These are phyloP conservation scores for Carassius auratus DNA, from an alignment of 2,113 vertebrate species.

Conservation along the genomic window DNA sequence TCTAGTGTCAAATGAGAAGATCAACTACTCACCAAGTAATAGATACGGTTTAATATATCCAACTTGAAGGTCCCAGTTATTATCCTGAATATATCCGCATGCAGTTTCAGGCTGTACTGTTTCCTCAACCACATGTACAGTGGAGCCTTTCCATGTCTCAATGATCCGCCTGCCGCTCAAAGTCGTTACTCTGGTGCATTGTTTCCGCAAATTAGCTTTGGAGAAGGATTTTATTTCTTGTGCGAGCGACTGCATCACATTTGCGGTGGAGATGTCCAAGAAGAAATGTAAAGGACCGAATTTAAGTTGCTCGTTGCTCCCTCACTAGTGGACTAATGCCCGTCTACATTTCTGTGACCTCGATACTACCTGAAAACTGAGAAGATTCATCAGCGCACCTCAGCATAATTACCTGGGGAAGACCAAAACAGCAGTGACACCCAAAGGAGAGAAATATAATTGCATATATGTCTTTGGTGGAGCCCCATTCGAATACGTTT, in stretches of 20 bases:
- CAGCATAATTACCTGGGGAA: constrained; percentile 28
- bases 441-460: constrained; percentile 13
- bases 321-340: background rate
- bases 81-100: constrained; percentile 87
- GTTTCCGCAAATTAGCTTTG: constrained; percentile 82
- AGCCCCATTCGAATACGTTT: no score
- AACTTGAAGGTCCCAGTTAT: constrained; percentile 87
- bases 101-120: constrained; percentile 68
- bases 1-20: no score
- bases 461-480: background rate
- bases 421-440: constrained; percentile 11
- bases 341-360: constrained; percentile 30
- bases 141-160: constrained; percentile 90
- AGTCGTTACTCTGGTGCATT: constrained; percentile 90
- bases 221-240: constrained; percentile 91
- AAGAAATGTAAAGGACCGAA: constrained; percentile 27
- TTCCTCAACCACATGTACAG: constrained; percentile 83
- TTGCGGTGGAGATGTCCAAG: constrained; percentile 1
- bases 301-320: constrained; percentile 5
- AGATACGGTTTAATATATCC: constrained; percentile 83
- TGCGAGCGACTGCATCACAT: constrained; percentile 87
- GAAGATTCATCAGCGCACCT: constrained; percentile 39
- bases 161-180: constrained; percentile 86
- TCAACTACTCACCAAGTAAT: constrained; percentile 83
- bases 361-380: constrained; percentile 38